Evolutionary conservation across 2,797 vertebrate genomes (phyloP).

Genomic region (Sebastes vulpes): DNA sequence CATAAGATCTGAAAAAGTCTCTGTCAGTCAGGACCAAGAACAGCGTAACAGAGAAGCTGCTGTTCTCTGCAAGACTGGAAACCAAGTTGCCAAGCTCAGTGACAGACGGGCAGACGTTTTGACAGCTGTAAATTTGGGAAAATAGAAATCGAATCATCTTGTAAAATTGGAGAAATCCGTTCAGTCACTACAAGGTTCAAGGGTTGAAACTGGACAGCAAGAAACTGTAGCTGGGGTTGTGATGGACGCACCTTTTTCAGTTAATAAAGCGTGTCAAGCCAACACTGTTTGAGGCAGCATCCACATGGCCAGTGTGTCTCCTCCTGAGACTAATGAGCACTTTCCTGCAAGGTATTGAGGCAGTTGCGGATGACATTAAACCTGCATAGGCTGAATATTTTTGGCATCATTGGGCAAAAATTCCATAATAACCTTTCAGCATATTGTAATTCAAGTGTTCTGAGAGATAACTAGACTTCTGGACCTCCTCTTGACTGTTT

Average conservation of each 20-base stretch:
- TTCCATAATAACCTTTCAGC: no score
- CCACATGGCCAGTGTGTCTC: not conserved
- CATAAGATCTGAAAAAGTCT: not conserved
- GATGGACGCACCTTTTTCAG: not conserved
- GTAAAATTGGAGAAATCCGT: not conserved
- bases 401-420: no score
- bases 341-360: not conserved
- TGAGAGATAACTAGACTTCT: no score
- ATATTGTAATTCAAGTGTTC: no score
- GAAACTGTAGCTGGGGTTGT: not conserved
- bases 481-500: no score
- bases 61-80: not conserved
- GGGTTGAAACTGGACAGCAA: not conserved
- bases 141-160: not conserved
- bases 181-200: not conserved
- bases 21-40: not conserved
- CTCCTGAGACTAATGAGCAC: conserved; percentile 8
- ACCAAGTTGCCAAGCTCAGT: not conserved
- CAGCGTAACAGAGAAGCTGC: not conserved
- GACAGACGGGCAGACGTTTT: not conserved
- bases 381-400: no score
- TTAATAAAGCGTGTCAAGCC: not conserved
- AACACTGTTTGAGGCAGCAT: not conserved
- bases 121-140: not conserved
- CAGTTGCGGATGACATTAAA: not conserved